Conservation (phyloP, 2,797 vertebrate genomes). For the Typhlichthys subterraneus region DNA sequence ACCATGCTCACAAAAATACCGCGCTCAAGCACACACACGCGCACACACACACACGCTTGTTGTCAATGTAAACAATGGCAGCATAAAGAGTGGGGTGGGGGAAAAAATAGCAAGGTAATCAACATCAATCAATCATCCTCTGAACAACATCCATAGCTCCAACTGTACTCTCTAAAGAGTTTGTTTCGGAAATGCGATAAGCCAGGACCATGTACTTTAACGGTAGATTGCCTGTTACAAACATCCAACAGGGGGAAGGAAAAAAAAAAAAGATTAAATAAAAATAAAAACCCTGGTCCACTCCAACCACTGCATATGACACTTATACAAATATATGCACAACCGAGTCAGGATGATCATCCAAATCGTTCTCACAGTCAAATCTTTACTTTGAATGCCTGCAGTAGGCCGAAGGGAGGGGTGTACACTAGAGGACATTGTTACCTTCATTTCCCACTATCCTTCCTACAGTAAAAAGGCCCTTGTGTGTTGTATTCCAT, state of each 20-base stretch:
- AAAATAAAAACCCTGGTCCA: too few species aligned
- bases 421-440: neutral
- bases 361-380: too few species aligned
- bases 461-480: slow-evolving; percentile 61
- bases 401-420: slow-evolving; percentile 62
- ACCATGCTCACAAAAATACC: slow-evolving; percentile 42
- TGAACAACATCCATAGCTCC: slow-evolving; percentile 13
- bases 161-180: slow-evolving; percentile 40
- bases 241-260: too few species aligned
- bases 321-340: too few species aligned
- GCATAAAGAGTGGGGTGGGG: slow-evolving; percentile 68
- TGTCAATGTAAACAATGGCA: slow-evolving; percentile 82
- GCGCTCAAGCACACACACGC: slow-evolving; percentile 17
- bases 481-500: slow-evolving; percentile 72
- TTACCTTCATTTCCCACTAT: too few species aligned
- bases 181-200: slow-evolving; percentile 20
- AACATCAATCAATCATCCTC: slow-evolving; percentile 16
- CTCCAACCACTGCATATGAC: too few species aligned
- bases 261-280: too few species aligned
- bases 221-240: too few species aligned
- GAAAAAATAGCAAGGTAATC: slow-evolving; percentile 74
- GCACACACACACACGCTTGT: slow-evolving; percentile 31
- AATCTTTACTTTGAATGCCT: slow-evolving; percentile 54
- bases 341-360: too few species aligned
- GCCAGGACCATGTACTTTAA: too few species aligned